Evolutionary conservation across 2,113 vertebrate species (phyloP), one percentile per base, ranked within the genome.

Genomic region (Synodontis membranacea): DNA sequence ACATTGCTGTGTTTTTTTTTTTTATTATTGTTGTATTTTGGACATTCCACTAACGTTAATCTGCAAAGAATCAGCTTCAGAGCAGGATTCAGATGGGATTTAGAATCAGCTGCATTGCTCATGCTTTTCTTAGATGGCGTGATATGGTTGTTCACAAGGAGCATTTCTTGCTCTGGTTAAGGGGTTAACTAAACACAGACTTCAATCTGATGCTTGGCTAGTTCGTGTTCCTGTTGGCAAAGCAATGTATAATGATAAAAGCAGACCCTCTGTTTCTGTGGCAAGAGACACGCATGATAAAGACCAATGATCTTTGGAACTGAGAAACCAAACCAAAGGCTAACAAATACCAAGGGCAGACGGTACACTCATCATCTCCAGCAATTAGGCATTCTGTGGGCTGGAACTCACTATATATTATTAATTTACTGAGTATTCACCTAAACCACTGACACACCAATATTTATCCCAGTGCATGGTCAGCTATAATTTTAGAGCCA

Each of bases 171-270:
- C 62, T 88, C 75, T 84, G 78, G 70, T 86, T 83, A 37, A 88
- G 64, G 83, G 88, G 78, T 92, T 91, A 91, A 90, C 86, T 84
- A 86, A 91, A 90, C 86, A 82, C 28, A 52, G 64, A 79, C 66
- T 89, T 89, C 56, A 86, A 72, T 87, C 81, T 84, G 86, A 87
- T 86, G 70, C 79, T 86, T 87, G 83, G 83, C 84, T 84, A 79
- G 74, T 46, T 48, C 37, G 3, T 87, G 84, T 84, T 89, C 72
- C 88, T 88, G 70, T 88, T 90, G 85, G 87, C 76, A 82, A 39
- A 80, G 28, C 68, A n/a, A 54, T 9, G 17, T 83, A 74, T 92
- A 91, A 91, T 91, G 90, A 89, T 86, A 90, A 87, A 89, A 91
- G 74, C 92, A 91, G 88, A 56, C 76, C 28, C 68, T 86, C 82